Evolutionary conservation across 2,113 vertebrate genomes (phyloP).

Genomic region (Lepisosteus oculatus): DNA sequence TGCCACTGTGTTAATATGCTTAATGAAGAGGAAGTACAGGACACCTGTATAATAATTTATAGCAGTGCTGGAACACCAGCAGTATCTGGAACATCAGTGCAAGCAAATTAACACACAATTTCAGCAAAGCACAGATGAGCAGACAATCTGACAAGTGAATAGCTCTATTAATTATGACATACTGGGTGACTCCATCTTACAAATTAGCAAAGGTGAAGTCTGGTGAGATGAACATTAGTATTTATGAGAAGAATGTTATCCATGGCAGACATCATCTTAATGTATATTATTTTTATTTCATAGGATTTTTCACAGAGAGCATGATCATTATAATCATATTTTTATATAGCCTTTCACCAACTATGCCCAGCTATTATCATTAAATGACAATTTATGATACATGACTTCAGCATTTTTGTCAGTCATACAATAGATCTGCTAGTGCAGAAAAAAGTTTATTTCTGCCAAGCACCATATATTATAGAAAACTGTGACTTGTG

Average conservation of each 20-base stretch:
- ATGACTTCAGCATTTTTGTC: too few relatives aligned
- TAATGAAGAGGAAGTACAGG: constrained; percentile 28
- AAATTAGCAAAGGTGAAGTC: constrained; percentile 26
- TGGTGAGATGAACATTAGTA: constrained; percentile 14
- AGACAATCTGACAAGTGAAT: constrained; percentile 28
- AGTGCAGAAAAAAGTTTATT: too few relatives aligned
- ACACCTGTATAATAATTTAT: constrained; percentile 30
- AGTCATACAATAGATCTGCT: too few relatives aligned
- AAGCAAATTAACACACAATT: constrained; percentile 28
- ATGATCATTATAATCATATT: too few relatives aligned
- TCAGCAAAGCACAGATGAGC: constrained; percentile 27
- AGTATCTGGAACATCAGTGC: constrained; percentile 24
- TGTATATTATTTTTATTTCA: too few relatives aligned
- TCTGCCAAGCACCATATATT: too few relatives aligned
- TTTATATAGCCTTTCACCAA: too few relatives aligned
- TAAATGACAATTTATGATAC: too few relatives aligned
- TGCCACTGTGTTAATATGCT: constrained; percentile 20
- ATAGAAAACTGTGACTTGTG: too few relatives aligned
- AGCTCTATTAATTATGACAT: constrained; percentile 30
- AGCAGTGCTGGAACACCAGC: constrained; percentile 14
- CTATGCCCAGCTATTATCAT: too few relatives aligned
- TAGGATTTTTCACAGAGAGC: too few relatives aligned
- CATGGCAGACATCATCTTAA: too few relatives aligned
- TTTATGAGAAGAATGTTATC: neutral
- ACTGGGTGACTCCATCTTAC: constrained; percentile 22